Conservation (phyloP, 2,888 invertebrate species). For the Pycnomerus fuliginosus region DNA sequence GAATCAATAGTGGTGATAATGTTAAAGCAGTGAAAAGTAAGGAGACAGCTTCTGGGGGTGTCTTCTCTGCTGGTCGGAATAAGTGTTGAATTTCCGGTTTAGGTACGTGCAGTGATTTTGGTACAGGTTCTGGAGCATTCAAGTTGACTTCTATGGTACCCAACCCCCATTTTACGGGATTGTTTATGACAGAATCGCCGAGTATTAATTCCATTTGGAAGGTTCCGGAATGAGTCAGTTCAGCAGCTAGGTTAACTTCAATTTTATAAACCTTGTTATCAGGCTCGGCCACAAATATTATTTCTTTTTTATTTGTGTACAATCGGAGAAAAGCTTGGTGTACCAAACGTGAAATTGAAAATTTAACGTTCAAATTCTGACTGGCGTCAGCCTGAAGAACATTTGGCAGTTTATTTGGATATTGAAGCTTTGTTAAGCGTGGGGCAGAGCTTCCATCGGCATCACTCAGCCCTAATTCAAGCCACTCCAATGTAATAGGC, state of each 20-base stretch:
- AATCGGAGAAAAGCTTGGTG: conserved; percentile 88
- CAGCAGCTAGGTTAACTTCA: conserved; percentile 78
- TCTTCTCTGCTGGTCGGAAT: conserved; percentile 89
- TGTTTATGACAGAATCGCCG: conserved; percentile 88
- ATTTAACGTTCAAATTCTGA: conserved; percentile 79
- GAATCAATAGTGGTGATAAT: conserved; percentile 76
- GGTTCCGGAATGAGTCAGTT: conserved; percentile 75
- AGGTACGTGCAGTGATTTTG: conserved; percentile 51
- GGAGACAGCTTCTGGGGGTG: conserved; percentile 85
- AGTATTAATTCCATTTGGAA: conserved; percentile 83
- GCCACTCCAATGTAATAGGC: conserved; percentile 70
- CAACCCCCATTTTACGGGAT: conserved; percentile 85
- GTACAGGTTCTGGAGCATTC: conserved; percentile 38
- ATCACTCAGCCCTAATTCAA: conserved; percentile 88
- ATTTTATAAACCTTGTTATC: conserved; percentile 82
- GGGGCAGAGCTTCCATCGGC: conserved; percentile 85
- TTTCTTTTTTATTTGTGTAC: conserved; percentile 67
- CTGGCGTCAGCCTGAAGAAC: conserved; percentile 83
- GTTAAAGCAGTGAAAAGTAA: conserved; percentile 86
- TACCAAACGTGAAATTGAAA: conserved; percentile 71
- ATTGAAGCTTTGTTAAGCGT: conserved; percentile 69
- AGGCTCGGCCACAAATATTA: conserved; percentile 90
- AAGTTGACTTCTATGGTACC: conserved; percentile 78
- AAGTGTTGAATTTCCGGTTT: conserved; percentile 70
- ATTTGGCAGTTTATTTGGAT: conserved; percentile 70